phyloP scores from a whole-genome alignment of 1,140 invertebrate species.

The Brachionus asplanchnoidis region DNA sequence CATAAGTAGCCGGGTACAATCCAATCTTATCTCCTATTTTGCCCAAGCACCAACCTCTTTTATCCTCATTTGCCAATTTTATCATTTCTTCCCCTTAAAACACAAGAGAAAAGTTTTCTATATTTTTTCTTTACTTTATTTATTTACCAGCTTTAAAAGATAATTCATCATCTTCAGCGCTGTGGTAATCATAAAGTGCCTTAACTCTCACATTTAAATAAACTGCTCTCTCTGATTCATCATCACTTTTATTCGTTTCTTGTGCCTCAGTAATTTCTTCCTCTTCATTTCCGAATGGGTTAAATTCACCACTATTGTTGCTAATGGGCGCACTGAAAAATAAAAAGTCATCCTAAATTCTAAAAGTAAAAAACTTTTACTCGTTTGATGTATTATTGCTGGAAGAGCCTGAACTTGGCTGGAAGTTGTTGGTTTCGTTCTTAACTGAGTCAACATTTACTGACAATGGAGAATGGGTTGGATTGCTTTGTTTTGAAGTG shows the following conservation, averaged over 20 bases:
- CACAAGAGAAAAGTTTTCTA: slow-evolving; percentile 43
- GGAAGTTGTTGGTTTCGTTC: not conserved
- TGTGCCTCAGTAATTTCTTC: not conserved
- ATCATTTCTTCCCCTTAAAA: slow-evolving; percentile 86
- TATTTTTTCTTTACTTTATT: not conserved
- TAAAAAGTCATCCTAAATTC: not conserved
- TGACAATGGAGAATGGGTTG: not conserved
- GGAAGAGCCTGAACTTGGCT: not conserved
- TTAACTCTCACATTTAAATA: slow-evolving; percentile 61
- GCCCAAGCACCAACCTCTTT: slow-evolving; percentile 97
- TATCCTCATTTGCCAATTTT: slow-evolving; percentile 93
- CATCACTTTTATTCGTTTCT: not conserved
- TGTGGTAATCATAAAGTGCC: slow-evolving; percentile 91
- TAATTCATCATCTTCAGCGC: slow-evolving; percentile 90
- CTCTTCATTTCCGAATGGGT: slow-evolving; percentile 18
- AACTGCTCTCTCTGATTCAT: not conserved
- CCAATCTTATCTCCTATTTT: slow-evolving; percentile 85
- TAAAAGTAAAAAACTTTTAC: not conserved
- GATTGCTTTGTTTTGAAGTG: not conserved
- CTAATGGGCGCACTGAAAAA: not conserved
- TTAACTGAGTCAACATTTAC: not conserved
- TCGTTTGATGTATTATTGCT: not conserved
- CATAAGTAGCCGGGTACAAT: slow-evolving; percentile 93
- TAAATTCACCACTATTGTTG: slow-evolving; percentile 3
- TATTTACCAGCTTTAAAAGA: slow-evolving; percentile 82